Conservation (phyloP, 2,888 invertebrate genomes). For the Meliscaeva auricollis region DNA sequence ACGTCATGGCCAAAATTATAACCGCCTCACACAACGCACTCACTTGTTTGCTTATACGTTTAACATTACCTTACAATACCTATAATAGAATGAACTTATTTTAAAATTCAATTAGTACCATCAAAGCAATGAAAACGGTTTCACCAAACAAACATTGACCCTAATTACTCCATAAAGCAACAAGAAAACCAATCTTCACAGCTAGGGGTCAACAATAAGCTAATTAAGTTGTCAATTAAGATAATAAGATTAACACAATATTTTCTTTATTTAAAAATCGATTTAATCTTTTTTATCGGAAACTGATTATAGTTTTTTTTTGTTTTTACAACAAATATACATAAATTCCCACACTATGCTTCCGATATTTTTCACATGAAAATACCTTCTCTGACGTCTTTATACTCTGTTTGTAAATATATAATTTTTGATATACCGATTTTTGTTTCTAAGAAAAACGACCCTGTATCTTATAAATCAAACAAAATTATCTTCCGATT, state of each 20-base stretch:
- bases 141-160: slow-evolving; percentile 62
- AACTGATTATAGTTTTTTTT: background rate
- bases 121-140: slow-evolving; percentile 27
- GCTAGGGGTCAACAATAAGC: slow-evolving; percentile 39
- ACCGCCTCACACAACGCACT: background rate
- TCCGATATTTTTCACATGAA: slow-evolving; percentile 5
- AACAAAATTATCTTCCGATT: slow-evolving; percentile 44
- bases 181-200: slow-evolving; percentile 16
- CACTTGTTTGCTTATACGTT: background rate
- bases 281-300: slow-evolving; percentile 8
- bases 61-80: slow-evolving; percentile 7
- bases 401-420: background rate
- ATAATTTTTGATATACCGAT: background rate
- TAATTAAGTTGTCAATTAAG: slow-evolving; percentile 46
- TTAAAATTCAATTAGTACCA: slow-evolving; percentile 62
- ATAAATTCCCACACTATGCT: background rate
- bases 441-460: slow-evolving; percentile 34
- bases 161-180: slow-evolving; percentile 50
- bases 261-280: slow-evolving; percentile 7
- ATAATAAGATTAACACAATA: slow-evolving; percentile 17
- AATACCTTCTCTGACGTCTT: slow-evolving; percentile 49
- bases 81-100: slow-evolving; percentile 9
- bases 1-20: slow-evolving; percentile 16
- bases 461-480: slow-evolving; percentile 23
- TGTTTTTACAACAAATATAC: background rate